Conservation (phyloP, 2,113 vertebrate species). For the Tragelaphus buxtoni region DNA sequence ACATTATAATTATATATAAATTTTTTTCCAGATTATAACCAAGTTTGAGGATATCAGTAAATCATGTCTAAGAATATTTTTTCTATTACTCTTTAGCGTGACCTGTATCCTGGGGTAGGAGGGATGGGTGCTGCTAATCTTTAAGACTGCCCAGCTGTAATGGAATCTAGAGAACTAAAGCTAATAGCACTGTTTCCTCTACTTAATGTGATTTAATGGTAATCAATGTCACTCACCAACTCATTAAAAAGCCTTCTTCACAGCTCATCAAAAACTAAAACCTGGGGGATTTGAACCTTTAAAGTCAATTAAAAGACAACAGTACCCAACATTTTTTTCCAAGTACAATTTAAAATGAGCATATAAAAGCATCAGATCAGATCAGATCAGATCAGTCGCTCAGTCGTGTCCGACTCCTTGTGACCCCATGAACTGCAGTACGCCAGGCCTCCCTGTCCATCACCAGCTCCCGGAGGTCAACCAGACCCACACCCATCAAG, state of each 20-base stretch:
- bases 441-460: too few relatives aligned
- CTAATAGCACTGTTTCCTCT: neutral
- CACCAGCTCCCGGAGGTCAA: too few relatives aligned
- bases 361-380: conserved; percentile 9
- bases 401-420: too few relatives aligned
- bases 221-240: conserved; percentile 64
- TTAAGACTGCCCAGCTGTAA: neutral
- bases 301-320: conserved; percentile 36
- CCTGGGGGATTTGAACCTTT: conserved; percentile 17
- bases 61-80: neutral
- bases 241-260: conserved; percentile 62
- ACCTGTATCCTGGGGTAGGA: neutral
- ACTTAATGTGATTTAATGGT: conserved; percentile 59
- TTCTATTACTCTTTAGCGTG: neutral
- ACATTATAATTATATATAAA: neutral
- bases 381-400: too few relatives aligned
- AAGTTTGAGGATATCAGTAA: neutral
- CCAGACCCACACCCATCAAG: too few relatives aligned
- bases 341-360: conserved; percentile 2
- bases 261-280: conserved; percentile 51
- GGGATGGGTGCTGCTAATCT: neutral
- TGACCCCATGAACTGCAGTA: too few relatives aligned
- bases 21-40: neutral
- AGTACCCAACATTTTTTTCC: neutral
- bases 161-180: neutral